Evolutionary conservation across 2,797 vertebrate species (phyloP), one percentile per base, ranked within the genome.

Genomic region (Danio kyathit): DNA sequence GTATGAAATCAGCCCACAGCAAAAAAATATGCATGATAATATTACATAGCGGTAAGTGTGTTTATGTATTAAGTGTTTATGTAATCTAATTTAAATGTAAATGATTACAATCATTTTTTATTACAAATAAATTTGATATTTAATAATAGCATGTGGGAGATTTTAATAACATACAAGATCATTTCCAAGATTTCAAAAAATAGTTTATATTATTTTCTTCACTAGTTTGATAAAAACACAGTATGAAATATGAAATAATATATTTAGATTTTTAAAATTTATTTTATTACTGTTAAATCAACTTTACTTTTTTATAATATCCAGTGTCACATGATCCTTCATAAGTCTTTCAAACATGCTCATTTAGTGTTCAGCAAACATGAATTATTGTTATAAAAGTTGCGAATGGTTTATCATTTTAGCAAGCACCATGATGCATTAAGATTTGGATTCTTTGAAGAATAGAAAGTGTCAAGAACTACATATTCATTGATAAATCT

Each of bases 11-110:
- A n/a, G 7, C 7, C 19, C 8, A 9, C 17, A 44, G 40, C 12
- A 63, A 61, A 48, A 51, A 11, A 29, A 61, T 51, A 17, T 49
- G 59, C 44, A 75, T 63, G 59, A 48, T 12, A 29, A 67, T 48
- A 29, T 67, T 48, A 8, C 12, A 67, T 49, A 67, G 44, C 13
- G 29, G 29, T 21, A 48, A 14, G 0, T 16, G 57, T 19, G 19
- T 7, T 66, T 46, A 19, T 17, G n/a, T 8, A 66, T 66, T 19
- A 21, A 1, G 56, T 73, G 57, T 56, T 17, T 21, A 8, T 67
- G 17, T 8, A 7, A 9, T 67, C 29, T 64, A 40, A n/a, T 8
- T 5, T n/a, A n/a, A 8, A 17, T 65, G 5, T 17, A 29, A n/a
- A n/a, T n/a, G n/a, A n/a, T 17, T 44, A 19, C 8, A 41, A 59